These are phyloP conservation scores for Liasis olivaceus DNA, from an alignment of 2,797 vertebrate species.

Conservation along the genomic window DNA sequence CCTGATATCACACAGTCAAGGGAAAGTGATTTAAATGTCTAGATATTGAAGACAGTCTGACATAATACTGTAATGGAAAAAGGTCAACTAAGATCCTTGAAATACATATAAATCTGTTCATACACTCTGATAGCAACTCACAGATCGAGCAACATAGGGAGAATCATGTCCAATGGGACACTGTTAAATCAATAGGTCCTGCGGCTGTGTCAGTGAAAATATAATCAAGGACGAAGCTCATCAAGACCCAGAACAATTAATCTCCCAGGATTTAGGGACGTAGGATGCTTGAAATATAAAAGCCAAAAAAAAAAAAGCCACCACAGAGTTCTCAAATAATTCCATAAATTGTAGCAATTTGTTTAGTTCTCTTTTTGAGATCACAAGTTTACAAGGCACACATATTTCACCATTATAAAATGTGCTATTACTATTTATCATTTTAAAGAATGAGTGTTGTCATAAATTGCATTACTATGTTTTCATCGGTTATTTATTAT, in stretches of 20 bases:
- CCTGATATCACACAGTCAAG: constrained; percentile 20
- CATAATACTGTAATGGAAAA: constrained; percentile 31
- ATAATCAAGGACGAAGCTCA: constrained; percentile 30
- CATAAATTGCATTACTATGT: not conserved
- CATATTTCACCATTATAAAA: constrained; percentile 8
- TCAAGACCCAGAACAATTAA: constrained; percentile 37
- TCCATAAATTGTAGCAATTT: not conserved
- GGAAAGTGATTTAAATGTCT: constrained; percentile 29
- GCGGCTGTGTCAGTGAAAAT: constrained; percentile 25
- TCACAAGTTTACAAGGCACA: not conserved
- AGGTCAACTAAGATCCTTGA: constrained; percentile 10
- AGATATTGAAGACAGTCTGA: constrained; percentile 24
- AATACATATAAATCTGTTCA: constrained; percentile 21
- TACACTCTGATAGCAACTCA: constrained; percentile 20
- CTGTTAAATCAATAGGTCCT: not conserved
- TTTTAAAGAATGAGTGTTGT: constrained; percentile 5
- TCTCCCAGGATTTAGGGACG: constrained; percentile 35
- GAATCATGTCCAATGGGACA: not conserved
- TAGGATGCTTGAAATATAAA: constrained; percentile 12
- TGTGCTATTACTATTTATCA: not conserved
- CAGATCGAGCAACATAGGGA: constrained; percentile 20
- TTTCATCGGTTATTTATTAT: not conserved
- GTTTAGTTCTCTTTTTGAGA: constrained; percentile 14
- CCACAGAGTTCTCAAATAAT: constrained; percentile 9
- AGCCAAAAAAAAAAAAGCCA: constrained; percentile 18